A percentile compares a stretch with the other conserved stretches of the same genome.
These are phyloP conservation scores for Apogon talboti DNA, from an alignment of 2,797 vertebrate species.

Conservation along the genomic window DNA sequence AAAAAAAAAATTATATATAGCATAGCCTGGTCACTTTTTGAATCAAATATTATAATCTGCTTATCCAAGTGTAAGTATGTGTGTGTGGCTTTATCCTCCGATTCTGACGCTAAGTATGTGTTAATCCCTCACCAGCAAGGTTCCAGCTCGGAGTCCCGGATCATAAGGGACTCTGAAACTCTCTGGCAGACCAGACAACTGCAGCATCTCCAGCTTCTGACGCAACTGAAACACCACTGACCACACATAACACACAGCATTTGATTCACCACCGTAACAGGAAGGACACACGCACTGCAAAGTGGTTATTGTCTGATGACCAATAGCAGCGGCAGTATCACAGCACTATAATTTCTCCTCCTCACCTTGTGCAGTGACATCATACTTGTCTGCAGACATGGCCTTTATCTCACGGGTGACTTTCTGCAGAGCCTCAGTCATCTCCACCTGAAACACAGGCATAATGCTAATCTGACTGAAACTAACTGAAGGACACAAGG, in stretches of 20 bases:
- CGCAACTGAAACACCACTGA: conserved; percentile 93
- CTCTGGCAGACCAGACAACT: conserved; percentile 88
- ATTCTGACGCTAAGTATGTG: neutral
- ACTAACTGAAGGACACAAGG: neutral
- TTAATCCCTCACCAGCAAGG: conserved; percentile 86
- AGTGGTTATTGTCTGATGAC: no score
- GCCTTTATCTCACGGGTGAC: conserved; percentile 95
- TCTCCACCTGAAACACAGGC: conserved; percentile 83
- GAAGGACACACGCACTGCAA: neutral
- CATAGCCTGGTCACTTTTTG: neutral
- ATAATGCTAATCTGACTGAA: neutral
- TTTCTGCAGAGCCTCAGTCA: conserved; percentile 93
- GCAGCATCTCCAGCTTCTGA: conserved; percentile 94
- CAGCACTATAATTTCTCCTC: neutral
- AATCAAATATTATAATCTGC: neutral
- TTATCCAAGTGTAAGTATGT: neutral
- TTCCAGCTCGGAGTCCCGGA: conserved; percentile 93
- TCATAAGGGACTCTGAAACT: conserved; percentile 96
- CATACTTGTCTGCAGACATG: conserved; percentile 94
- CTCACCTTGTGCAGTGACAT: conserved; percentile 94
- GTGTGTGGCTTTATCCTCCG: neutral
- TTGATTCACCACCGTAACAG: neutral
- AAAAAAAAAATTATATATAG: no score
- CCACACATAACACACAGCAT: conserved; percentile 11
- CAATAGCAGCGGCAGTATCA: neutral